phyloP scores from a whole-genome alignment of 2,113 vertebrate genomes.

The Cyanoderma ruficeps region DNA sequence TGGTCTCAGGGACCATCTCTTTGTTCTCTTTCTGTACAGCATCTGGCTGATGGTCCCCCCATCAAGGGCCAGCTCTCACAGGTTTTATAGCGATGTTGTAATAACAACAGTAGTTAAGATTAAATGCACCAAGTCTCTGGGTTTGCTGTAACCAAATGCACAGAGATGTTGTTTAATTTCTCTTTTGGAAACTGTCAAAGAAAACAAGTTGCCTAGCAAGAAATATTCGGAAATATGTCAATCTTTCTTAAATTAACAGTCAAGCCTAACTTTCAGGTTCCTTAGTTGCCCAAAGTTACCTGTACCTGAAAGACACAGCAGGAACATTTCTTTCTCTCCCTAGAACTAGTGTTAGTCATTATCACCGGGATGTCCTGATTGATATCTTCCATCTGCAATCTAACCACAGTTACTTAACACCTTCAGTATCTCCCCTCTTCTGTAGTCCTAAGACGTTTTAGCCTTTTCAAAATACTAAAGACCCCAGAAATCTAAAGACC shows the following conservation, averaged over 20 bases:
- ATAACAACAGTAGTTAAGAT: background rate
- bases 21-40: background rate
- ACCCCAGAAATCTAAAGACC: background rate
- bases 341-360: background rate
- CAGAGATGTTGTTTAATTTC: background rate
- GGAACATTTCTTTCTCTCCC: background rate
- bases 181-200: background rate
- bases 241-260: background rate
- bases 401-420: background rate
- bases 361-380: fast-evolving
- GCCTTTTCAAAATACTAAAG: background rate
- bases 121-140: background rate
- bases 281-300: background rate
- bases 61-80: background rate
- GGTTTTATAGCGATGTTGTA: background rate
- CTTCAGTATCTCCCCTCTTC: background rate
- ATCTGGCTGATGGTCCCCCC: background rate
- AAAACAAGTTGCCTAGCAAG: background rate
- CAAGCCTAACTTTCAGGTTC: background rate
- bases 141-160: background rate
- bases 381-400: background rate
- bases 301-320: background rate
- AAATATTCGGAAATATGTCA: background rate
- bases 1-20: background rate
- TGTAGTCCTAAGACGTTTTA: background rate